Evolutionary conservation across 2,113 vertebrate species (phyloP), one percentile per base, ranked within the genome.

Genomic region (Ibidorhyncha struthersii): DNA sequence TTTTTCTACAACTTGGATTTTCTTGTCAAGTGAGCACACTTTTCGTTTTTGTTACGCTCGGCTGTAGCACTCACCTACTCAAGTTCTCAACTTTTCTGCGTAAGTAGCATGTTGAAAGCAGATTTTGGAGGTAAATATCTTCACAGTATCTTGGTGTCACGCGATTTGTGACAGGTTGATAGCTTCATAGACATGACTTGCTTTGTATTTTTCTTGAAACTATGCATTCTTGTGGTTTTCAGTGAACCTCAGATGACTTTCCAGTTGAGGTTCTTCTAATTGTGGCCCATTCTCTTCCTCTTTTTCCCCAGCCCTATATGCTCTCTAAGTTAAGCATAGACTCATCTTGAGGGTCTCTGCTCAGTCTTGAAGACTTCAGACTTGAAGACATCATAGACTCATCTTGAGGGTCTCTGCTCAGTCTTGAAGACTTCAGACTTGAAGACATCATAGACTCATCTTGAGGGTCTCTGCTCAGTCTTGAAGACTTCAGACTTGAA

Each of bases 21-120:
- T 85, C 47, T 74, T 34, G 4, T 87, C 34, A 85, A 62, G 10
- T 45, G 34, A 89, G 56, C 4, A 4, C 8, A 8, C 10, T 94
- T 74, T 27, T 23, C 1, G 1, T 45, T 74, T 92, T 58, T 92
- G 27, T 84, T 90, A 49, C 3, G 2, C 30, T 89, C 4, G 13
- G 19, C 56, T 82, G 21, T 96, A 90, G 79, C 90, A 80, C 66
- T 94, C 80, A 66, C 55, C 93, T 93, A 72, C 89, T 81, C 87
- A 86, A 81, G 80, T 76, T 94, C 55, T 85, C 72, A 96, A 13
- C 59, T 95, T 58, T 49, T 89, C 43, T 89, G 62, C 50, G n/a
- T 77, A 81, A 90, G 61, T 65, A 81, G 3, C 38, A 3, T 59
- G 10, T 30, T 92, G 49, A 80, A 83, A 90, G 63, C 63, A 92